A percentile compares a stretch with the other conserved stretches of the same genome.
These are phyloP conservation scores for Macrostomum cliftonense DNA, from an alignment of 2,888 invertebrate species.

Conservation along the genomic window DNA sequence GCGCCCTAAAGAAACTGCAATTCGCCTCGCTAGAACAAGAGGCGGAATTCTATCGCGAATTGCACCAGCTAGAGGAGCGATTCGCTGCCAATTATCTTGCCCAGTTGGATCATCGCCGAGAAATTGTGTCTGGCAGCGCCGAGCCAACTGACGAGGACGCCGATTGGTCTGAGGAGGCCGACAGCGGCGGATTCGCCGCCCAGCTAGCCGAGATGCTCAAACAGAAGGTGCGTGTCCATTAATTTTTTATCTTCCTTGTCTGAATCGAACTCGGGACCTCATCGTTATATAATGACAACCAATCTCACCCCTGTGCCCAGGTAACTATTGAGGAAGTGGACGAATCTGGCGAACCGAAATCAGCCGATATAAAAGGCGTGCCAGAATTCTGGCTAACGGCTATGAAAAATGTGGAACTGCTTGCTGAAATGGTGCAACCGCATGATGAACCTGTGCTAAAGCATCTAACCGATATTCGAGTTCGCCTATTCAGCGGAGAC, in stretches of 20 bases:
- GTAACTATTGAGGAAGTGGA: no score
- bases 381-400: constrained; percentile 89
- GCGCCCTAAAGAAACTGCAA: constrained; percentile 67
- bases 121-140: constrained; percentile 46
- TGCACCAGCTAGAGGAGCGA: constrained; percentile 75
- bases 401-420: constrained; percentile 67
- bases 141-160: constrained; percentile 78
- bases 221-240: no score
- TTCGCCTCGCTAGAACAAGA: constrained; percentile 65
- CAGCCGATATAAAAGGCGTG: constrained; percentile 45
- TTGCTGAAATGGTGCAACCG: constrained; percentile 59
- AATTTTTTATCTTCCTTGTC: no score
- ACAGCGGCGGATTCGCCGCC: constrained; percentile 35
- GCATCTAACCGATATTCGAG: constrained; percentile 55
- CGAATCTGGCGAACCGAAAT: no score
- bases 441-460: constrained; percentile 72
- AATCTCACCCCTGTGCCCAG: no score
- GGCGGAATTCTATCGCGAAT: constrained; percentile 75
- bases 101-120: no score
- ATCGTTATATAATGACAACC: no score
- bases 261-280: no score
- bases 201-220: no score
- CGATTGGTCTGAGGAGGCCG: constrained; percentile 66
- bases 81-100: constrained; percentile 47
- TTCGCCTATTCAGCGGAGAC: constrained; percentile 3